Base-by-base conservation (phyloP, 2,888 invertebrate species). In the Brachyopa scutellaris region DNA sequence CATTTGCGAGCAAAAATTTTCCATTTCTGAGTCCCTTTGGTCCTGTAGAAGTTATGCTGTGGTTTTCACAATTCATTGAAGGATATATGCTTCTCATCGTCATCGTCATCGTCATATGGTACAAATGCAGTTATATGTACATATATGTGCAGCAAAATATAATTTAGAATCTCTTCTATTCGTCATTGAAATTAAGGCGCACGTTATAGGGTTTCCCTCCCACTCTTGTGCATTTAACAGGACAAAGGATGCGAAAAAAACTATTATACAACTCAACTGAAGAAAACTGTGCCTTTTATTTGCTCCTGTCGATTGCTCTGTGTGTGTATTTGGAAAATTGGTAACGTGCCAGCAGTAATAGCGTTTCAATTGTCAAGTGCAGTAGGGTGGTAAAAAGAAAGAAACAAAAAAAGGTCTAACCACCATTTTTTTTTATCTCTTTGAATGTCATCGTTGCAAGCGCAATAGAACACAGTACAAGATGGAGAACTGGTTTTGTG, bases 281-380 rank as follows among this genome's bases (percentile, higher is more conserved):
- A 55, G 26, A 11, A 47, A 57, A 47, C 15, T 23, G 15, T 57
- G 29, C 38, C 17, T 57, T 69, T 69, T 69, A 51, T 36, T 47
- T 55, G 13, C 67, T 36, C 45, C 17, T 17, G 6, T 61, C 49
- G 19, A 21, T 47, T 26, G 49, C 26, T 15, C 23, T 61, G 29
- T 38, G 6, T 19, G 9, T 47, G 29, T 17, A 33, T 29, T 13
- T 19, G 38, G 11, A 40, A 62, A 79, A 74, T 73, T 79, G 79
- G 79, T 74, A 79, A 47, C 61, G 61, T 67, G 79, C 79, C 79
- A 79, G 47, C 53, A 67, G 79, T 79, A 79, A 79, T 73, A 67
- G 61, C 66, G 26, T 38, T 73, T 73, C 67, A 62, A 66, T 74
- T 66, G 79, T 79, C 74, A 79, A 79, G 74, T 67, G 67, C 78